A percentile compares a stretch with the other conserved stretches of the same genome.
Conservation (phyloP, 37 sponge, comb jelly and placozoan species). For the Amphimedon queenslandica region DNA sequence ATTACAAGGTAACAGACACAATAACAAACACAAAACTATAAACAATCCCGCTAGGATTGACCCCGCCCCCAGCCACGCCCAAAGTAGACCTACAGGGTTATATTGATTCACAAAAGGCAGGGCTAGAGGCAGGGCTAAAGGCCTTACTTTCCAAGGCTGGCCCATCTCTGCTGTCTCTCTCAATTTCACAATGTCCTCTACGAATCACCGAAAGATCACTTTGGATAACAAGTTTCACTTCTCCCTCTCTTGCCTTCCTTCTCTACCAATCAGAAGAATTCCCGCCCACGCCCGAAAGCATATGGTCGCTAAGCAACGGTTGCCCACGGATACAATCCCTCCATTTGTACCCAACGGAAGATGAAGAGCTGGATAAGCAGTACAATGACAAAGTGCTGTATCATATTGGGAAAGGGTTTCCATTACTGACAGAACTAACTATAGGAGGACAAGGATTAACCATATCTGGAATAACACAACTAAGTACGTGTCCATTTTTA, state of each 20-base stretch:
- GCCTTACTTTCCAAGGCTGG: conserved; percentile 2
- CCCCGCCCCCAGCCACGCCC: not conserved
- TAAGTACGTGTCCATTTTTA: no score
- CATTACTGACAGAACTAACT: conserved; percentile 14
- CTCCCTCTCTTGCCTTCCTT: conserved; percentile 17
- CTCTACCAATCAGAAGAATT: conserved; percentile 57
- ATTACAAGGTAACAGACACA: no score
- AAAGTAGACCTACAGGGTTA: not conserved
- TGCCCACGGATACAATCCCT: conserved; percentile 31
- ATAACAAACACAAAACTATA: no score
- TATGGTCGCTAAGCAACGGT: conserved; percentile 57
- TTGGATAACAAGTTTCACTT: conserved; percentile 47
- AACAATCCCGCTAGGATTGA: not conserved
- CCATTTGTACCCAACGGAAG: conserved; percentile 28
- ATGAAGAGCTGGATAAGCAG: not conserved
- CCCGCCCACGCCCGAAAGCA: conserved; percentile 38
- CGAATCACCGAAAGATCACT: conserved; percentile 50
- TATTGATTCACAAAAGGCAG: conserved; percentile 14
- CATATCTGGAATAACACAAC: conserved; percentile 10
- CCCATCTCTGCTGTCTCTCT: conserved; percentile 6
- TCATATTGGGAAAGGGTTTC: conserved; percentile 29
- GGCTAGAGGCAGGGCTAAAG: conserved; percentile 35
- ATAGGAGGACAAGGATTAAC: conserved; percentile 36
- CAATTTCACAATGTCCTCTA: conserved; percentile 44
- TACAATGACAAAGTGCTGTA: conserved; percentile 40